These are phyloP conservation scores for Nymphalis urticae DNA, from an alignment of 2,888 invertebrate genomes.

Conservation along the genomic window DNA sequence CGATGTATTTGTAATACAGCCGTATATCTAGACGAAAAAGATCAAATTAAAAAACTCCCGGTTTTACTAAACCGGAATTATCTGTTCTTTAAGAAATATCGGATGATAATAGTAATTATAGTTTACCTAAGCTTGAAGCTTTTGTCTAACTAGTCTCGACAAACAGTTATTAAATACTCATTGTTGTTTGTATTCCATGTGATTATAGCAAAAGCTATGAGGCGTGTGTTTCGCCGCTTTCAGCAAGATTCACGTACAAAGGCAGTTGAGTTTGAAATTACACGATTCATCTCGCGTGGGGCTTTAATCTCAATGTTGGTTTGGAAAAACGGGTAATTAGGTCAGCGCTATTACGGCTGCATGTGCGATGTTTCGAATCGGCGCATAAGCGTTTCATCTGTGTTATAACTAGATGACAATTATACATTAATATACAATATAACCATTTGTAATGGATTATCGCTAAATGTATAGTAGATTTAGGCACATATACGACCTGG, in stretches of 20 bases:
- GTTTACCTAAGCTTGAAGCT: too few species aligned
- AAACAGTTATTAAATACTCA: neutral
- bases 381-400: constrained; percentile 4
- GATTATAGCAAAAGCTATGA: constrained; percentile 43
- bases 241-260: constrained; percentile 64
- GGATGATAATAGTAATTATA: too few species aligned
- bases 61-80: too few species aligned
- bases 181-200: constrained; percentile 23
- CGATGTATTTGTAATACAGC: too few species aligned
- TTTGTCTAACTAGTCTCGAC: too few species aligned
- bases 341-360: constrained; percentile 48
- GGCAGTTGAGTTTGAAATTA: constrained; percentile 65
- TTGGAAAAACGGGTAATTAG: constrained; percentile 67
- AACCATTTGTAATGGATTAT: neutral
- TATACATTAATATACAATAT: constrained; percentile 2
- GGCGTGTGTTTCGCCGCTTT: constrained; percentile 44
- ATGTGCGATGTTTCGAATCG: constrained; percentile 27
- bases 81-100: too few species aligned
- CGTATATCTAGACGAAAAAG: too few species aligned
- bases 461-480: neutral
- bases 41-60: too few species aligned
- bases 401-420: neutral
- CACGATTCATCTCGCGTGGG: constrained; percentile 63
- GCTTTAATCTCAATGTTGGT: constrained; percentile 66
- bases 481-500: too few species aligned